A percentile compares a stretch with the other conserved stretches of the same genome.
Conservation (phyloP, 1,140 invertebrate species). For the Reticulitermes speratus region DNA sequence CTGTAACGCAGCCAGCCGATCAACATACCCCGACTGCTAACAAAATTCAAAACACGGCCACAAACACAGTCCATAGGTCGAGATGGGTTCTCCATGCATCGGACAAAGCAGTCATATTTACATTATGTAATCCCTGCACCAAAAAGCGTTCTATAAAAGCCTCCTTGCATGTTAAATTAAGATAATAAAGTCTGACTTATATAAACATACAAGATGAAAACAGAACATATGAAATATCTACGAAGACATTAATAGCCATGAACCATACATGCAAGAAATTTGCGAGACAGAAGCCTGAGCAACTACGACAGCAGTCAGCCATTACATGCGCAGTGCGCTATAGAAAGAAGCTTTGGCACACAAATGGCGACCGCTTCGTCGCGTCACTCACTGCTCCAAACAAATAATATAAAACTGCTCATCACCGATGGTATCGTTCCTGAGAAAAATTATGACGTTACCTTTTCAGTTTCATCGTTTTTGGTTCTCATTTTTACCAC, state of each 20-base stretch:
- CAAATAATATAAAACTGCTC: not conserved
- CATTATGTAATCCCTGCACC: constrained; percentile 10
- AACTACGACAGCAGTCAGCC: not conserved
- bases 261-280: constrained; percentile 3
- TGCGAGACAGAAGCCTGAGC: not conserved
- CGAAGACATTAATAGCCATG: constrained; percentile 1
- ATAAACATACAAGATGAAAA: not conserved
- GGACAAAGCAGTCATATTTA: not conserved
- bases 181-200: not conserved
- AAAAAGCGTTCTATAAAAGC: not conserved
- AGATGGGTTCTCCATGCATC: not conserved
- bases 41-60: not conserved
- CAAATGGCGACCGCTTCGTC: not conserved
- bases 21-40: not conserved
- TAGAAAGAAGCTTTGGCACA: not conserved
- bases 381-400: not conserved
- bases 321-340: not conserved
- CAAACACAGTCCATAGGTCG: not conserved
- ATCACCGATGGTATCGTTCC: not conserved
- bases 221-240: not conserved
- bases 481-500: not conserved
- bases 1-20: not conserved
- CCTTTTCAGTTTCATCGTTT: not conserved
- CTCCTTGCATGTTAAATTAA: not conserved
- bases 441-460: not conserved